Evolutionary conservation across 2,113 vertebrate genomes (phyloP).

Genomic region (Sus scrofa): DNA sequence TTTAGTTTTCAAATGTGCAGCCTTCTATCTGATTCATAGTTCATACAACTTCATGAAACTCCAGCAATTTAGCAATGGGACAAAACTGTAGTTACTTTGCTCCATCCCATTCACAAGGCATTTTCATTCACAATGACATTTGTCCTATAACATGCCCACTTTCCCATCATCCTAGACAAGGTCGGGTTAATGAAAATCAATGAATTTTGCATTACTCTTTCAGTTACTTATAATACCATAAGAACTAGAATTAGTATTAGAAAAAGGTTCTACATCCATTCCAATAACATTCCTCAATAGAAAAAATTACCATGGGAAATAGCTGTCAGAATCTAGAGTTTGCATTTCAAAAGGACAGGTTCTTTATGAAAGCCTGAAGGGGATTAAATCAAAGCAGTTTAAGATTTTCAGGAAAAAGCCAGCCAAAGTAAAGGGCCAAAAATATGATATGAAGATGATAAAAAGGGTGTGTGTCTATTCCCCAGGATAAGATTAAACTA

Average conservation of each 20-base stretch:
- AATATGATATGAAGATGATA: neutral
- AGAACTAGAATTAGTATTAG: neutral
- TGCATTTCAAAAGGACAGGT: neutral
- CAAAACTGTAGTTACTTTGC: neutral
- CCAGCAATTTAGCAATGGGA: neutral
- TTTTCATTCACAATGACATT: neutral
- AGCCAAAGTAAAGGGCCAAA: neutral
- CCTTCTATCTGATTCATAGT: neutral
- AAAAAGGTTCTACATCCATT: neutral
- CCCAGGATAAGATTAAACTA: neutral
- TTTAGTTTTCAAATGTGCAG: neutral
- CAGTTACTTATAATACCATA: neutral
- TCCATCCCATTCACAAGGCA: neutral
- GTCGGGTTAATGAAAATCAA: conserved; percentile 1
- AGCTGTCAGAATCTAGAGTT: conserved; percentile 1
- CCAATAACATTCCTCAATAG: neutral
- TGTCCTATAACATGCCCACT: neutral
- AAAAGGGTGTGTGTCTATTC: neutral
- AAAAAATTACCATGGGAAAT: neutral
- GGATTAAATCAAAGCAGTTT: conserved; percentile 38
- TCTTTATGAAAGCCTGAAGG: conserved; percentile 17
- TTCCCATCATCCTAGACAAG: neutral
- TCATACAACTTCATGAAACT: neutral
- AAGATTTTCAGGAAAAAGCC: neutral
- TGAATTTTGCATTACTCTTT: conserved; percentile 5